A percentile compares a stretch with the other conserved stretches of the same genome.
Evolutionary conservation across 2,888 invertebrate genomes (phyloP).

Genomic region (Temnothorax unifasciatus): DNA sequence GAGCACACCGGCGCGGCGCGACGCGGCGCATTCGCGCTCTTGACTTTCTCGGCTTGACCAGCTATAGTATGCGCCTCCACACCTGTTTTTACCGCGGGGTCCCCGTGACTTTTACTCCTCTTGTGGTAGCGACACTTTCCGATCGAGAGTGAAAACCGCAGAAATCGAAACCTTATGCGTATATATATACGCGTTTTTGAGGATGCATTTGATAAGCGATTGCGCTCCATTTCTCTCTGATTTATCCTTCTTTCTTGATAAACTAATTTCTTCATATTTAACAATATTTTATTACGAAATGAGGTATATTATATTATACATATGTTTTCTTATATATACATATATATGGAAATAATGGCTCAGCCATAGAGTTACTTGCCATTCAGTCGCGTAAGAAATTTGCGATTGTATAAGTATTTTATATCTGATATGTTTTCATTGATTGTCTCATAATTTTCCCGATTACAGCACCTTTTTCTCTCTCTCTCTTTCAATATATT

Average conservation of each 20-base stretch:
- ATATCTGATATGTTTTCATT: not conserved
- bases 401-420: not conserved
- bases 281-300: not conserved
- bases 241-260: not conserved
- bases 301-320: not conserved
- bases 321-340: not conserved
- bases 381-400: not conserved
- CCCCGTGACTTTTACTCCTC: slow-evolving; percentile 46
- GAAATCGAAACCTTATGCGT: slow-evolving; percentile 27
- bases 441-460: not conserved
- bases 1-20: slow-evolving; percentile 51
- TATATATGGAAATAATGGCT: not conserved
- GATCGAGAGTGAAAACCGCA: slow-evolving; percentile 49
- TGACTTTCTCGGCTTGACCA: slow-evolving; percentile 82
- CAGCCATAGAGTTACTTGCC: not conserved
- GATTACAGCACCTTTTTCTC: not conserved
- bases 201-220: not conserved
- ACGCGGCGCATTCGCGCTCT: slow-evolving; percentile 76
- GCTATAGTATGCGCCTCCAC: slow-evolving; percentile 66
- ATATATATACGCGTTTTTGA: not conserved
- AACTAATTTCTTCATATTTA: not conserved
- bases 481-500: not conserved
- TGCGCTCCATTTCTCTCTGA: not conserved
- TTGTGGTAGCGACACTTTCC: slow-evolving; percentile 45
- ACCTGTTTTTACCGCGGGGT: slow-evolving; percentile 60